Percentiles rank a stretch among this genome's conserved stretches.
phyloP scores from a whole-genome alignment of 2,113 vertebrate genomes.

The Pandion haliaetus region DNA sequence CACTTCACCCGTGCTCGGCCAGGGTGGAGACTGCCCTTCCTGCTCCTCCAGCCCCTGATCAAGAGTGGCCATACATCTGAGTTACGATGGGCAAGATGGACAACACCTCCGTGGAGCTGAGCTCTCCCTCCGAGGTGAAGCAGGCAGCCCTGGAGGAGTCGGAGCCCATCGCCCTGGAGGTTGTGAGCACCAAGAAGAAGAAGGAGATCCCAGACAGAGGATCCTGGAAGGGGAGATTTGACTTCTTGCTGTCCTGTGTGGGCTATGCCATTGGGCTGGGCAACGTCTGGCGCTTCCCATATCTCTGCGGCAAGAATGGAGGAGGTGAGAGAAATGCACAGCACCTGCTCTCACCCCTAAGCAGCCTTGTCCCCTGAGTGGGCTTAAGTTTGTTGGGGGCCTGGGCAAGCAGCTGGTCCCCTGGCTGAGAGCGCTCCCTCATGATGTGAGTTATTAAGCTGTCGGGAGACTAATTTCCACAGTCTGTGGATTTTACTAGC shows the following conservation, averaged over 20 bases:
- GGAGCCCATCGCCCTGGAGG: not conserved
- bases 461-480: not conserved
- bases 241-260: conserved; percentile 89
- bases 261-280: conserved; percentile 90
- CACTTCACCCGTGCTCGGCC: accelerated
- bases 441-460: not conserved
- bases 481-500: not conserved
- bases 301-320: conserved; percentile 91
- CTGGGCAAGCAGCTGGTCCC: not conserved
- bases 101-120: conserved; percentile 78
- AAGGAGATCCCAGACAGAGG: conserved; percentile 81
- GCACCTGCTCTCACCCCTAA: accelerated
- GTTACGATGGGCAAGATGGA: conserved; percentile 82
- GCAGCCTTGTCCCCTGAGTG: not conserved
- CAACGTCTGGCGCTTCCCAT: conserved; percentile 92
- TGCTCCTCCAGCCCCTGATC: not conserved
- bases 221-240: conserved; percentile 90
- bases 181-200: conserved; percentile 24
- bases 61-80: not conserved
- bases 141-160: conserved; percentile 79
- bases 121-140: conserved; percentile 78
- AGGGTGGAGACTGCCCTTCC: not conserved
- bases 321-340: conserved; percentile 75
- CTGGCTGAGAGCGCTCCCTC: not conserved
- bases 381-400: not conserved